Base-by-base conservation (phyloP, 2,797 vertebrate genomes). In the Bradypodion pumilum region DNA sequence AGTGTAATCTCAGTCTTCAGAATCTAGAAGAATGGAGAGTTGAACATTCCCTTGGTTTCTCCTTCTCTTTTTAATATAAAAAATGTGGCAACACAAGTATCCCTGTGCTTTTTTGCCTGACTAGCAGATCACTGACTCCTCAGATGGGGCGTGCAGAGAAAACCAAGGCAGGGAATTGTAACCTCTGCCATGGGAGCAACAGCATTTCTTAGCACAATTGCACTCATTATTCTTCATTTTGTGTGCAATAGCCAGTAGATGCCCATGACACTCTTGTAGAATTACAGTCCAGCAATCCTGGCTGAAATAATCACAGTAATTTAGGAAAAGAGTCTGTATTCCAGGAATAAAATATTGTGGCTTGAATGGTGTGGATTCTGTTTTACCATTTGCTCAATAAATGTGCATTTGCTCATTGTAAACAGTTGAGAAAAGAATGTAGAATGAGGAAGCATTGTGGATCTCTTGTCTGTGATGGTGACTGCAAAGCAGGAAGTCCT, bases 391-490 rank as follows among this genome's bases (percentile, higher is more conserved):
- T 69, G 23, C 63, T 27, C 21, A 68, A 16, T 25, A 59, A 9
- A 68, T n/a, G 37, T 37, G 35, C 12, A 23, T 60, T 80, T 68
- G 49, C 12, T 68, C 49, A 59, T 23, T 27, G 1, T 80, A 59
- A 84, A 40, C 37, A 32, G 29, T 35, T 23, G 49, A 74, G 35
- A 75, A 85, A 74, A 3, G 2, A 12, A 8, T 8, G 56, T 7
- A 59, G 29, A 74, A 74, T 35, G 13, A 59, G 63, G 76, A 80
- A 85, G 68, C 66, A 62, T 35, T 40, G 81, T 75, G 80, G 87
- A 65, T 23, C 87, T 77, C 59, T 63, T 86, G 19, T 46, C 8
- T 19, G 3, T 81, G 56, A 7, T 52, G 74, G 8, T 42, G n/a
- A 23, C 23, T n/a, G 59, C 62, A 56, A 35, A 74, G 29, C 32